Conservation (phyloP, 2,113 vertebrate species). For the Heptranchias perlo region DNA sequence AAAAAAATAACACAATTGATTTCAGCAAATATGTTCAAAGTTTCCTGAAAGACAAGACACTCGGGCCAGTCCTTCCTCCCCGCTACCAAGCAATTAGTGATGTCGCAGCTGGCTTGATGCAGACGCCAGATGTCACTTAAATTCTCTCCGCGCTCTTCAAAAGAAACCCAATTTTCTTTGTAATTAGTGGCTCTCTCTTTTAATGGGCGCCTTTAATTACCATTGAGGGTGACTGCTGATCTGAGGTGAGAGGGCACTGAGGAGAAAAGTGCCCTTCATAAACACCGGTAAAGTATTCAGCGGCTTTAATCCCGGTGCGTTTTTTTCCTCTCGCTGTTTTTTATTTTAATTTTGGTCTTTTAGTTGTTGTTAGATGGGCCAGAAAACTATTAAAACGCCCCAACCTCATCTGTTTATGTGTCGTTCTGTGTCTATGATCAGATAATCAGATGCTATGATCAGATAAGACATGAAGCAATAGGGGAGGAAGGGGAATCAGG, state of each 20-base stretch:
- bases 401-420: neutral
- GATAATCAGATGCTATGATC: neutral
- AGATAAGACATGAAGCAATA: neutral
- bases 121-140: slow-evolving; percentile 44
- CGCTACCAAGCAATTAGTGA: slow-evolving; percentile 29
- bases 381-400: neutral
- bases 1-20: neutral
- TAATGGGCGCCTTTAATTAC: slow-evolving; percentile 49
- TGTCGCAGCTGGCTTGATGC: slow-evolving; percentile 40
- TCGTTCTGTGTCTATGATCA: neutral
- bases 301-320: neutral
- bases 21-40: neutral
- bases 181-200: slow-evolving; percentile 50
- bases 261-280: slow-evolving; percentile 40
- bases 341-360: neutral
- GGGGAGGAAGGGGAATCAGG: neutral
- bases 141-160: slow-evolving; percentile 40
- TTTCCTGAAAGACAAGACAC: neutral
- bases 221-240: slow-evolving; percentile 43
- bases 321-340: neutral
- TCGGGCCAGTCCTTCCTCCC: neutral
- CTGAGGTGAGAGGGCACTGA: slow-evolving; percentile 10
- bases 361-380: neutral
- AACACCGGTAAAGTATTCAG: neutral
- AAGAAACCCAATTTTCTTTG: slow-evolving; percentile 45